Evolutionary conservation across 2,888 invertebrate genomes (phyloP).

Genomic region (Pandemis heparana): DNA sequence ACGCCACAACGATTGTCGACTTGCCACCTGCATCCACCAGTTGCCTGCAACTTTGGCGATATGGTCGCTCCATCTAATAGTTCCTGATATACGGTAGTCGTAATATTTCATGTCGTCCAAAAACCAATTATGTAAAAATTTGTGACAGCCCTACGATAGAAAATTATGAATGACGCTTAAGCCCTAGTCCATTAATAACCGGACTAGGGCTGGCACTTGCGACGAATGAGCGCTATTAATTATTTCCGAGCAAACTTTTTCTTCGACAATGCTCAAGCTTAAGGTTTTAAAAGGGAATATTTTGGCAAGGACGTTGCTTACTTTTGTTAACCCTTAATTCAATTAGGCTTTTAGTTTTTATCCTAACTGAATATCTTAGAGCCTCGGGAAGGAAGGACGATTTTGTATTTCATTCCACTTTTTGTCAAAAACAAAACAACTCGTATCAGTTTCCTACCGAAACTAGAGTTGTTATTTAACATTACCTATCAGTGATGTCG

Average conservation of each 20-base stretch:
- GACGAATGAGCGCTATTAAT: constrained; percentile 5
- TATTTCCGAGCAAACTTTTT: constrained; percentile 1
- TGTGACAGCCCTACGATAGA: background rate
- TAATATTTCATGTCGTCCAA: background rate
- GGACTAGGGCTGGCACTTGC: constrained; percentile 1
- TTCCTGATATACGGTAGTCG: no score
- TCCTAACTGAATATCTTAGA: no score
- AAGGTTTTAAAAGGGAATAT: background rate
- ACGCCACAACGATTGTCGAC: no score
- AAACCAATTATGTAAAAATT: background rate
- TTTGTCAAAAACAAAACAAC: no score
- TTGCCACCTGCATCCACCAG: no score
- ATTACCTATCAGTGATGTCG: no score
- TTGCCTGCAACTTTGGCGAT: no score
- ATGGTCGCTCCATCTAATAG: no score
- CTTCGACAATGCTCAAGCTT: background rate
- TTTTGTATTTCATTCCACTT: no score
- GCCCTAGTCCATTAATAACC: constrained; percentile 3
- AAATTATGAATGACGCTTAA: background rate
- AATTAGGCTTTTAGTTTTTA: background rate
- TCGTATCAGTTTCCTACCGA: no score
- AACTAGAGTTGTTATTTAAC: no score
- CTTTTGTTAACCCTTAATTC: background rate
- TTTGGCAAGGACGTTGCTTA: background rate
- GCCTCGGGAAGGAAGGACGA: no score